phyloP scores from a whole-genome alignment of 2,113 vertebrate genomes.

The Elanus axillaris region DNA sequence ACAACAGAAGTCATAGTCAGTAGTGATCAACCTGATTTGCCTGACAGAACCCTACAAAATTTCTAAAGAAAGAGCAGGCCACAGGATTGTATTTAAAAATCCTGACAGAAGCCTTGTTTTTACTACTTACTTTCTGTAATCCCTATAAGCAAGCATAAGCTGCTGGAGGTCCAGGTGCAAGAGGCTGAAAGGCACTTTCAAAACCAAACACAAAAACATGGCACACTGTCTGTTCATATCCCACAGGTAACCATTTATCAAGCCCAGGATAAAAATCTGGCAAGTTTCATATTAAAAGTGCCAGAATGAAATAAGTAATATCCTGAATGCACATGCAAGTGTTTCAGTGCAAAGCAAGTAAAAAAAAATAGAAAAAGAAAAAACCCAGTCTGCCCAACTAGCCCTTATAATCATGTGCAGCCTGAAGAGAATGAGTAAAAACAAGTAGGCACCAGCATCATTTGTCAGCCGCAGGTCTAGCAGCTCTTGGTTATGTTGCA shows the following conservation, averaged over 20 bases:
- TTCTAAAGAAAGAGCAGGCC: background rate
- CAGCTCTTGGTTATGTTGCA: background rate
- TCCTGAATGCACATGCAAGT: background rate
- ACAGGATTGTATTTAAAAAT: background rate
- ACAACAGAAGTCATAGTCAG: background rate
- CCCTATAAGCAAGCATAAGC: background rate
- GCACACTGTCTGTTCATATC: background rate
- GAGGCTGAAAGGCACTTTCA: background rate
- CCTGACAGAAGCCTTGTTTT: background rate
- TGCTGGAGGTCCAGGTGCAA: background rate
- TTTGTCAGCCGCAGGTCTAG: background rate
- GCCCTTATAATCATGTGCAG: background rate
- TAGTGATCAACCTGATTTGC: background rate
- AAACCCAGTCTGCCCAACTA: background rate
- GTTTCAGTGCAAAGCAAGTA: background rate
- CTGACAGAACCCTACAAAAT: background rate
- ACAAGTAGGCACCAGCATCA: background rate
- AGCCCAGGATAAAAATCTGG: background rate
- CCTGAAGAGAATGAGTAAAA: background rate
- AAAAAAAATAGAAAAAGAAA: background rate
- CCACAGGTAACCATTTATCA: background rate
- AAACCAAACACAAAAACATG: background rate
- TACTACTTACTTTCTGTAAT: background rate
- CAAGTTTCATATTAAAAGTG: background rate
- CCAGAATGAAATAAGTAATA: background rate